Base-by-base conservation (phyloP, 2,113 vertebrate genomes). In the Eidolon helvum region DNA sequence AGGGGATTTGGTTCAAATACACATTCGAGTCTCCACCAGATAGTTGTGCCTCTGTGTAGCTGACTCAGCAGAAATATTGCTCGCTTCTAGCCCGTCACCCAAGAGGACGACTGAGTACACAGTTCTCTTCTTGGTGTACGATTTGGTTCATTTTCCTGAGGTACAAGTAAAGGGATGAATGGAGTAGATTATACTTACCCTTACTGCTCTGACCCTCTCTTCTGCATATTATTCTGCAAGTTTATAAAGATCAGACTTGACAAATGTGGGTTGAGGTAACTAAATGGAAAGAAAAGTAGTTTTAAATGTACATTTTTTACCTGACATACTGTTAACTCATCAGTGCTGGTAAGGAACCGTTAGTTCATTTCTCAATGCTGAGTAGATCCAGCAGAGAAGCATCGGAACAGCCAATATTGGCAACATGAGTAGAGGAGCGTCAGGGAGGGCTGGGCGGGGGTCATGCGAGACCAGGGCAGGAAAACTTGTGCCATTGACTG, bases 251-350 rank as follows among this genome's bases (percentile, higher is more conserved):
- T 38, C 7, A 21, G 19, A 78, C 16, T 43, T 84, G 21, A 87
- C 24, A 33, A 30, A 35, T 57, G 19, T 79, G 16, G 12, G 4
- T 22, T 61, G 28, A 92, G 7, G 33, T 77, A 86, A 66, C 87
- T 48, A 78, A 91, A 91, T 91, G 33, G 35, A 66, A 91, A 61
- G 80, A 50, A 88, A 90, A 71, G 65, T 80, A 83, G 38, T 96
- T 80, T 59, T 43, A 84, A 91, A 66, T 78, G 38, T 53, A 18
- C 28, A 10, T 63, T 89, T 72, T 61, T 30, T 69, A 65, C 10
- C 1, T 78, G 61, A 7, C 26, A 2, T 63, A 38, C 26, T 84
- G 3, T 57, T 55, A n/a, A 26, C 40, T 93, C n/a, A 55, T 83
- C 68, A 78, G 35, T 24, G 30, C 28, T 35, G 14, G 7, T 74